phyloP scores from a whole-genome alignment of 2,888 invertebrate genomes.

The Slavum lentiscoides region DNA sequence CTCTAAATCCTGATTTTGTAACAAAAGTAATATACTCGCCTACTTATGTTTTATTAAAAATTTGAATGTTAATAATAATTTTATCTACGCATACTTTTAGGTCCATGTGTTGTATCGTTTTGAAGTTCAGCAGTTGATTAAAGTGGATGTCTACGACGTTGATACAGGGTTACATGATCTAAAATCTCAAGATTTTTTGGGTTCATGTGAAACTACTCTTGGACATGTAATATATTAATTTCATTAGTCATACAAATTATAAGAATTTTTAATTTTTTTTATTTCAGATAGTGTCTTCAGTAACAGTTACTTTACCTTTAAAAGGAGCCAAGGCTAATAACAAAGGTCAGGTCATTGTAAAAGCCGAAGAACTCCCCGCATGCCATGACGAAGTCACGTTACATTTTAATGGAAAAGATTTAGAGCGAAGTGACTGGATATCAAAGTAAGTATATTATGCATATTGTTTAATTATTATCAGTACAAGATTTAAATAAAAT shows the following conservation, averaged over 20 bases:
- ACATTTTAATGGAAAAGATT: constrained; percentile 58
- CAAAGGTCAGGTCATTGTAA: constrained; percentile 58
- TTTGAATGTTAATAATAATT: not conserved
- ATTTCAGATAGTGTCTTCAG: constrained; percentile 59
- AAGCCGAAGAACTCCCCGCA: constrained; percentile 59
- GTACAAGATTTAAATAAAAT: not conserved
- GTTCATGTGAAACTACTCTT: constrained; percentile 63
- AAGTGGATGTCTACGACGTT: constrained; percentile 62
- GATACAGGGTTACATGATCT: constrained; percentile 59
- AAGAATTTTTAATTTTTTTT: constrained; percentile 3
- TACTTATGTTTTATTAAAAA: not conserved
- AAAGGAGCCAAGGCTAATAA: constrained; percentile 54
- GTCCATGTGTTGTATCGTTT: constrained; percentile 64
- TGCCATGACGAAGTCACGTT: constrained; percentile 59
- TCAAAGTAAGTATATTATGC: constrained; percentile 15
- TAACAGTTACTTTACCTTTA: constrained; percentile 55
- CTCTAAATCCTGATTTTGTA: constrained; percentile 63
- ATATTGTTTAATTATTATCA: not conserved
- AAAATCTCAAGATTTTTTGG: constrained; percentile 62
- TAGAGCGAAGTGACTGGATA: constrained; percentile 59
- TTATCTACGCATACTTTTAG: constrained; percentile 46
- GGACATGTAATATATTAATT: constrained; percentile 60
- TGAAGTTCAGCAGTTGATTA: constrained; percentile 65
- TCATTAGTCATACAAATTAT: not conserved
- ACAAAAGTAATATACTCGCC: constrained; percentile 59